Conservation (phyloP, 2,113 vertebrate genomes). For the Haemorhous mexicanus region DNA sequence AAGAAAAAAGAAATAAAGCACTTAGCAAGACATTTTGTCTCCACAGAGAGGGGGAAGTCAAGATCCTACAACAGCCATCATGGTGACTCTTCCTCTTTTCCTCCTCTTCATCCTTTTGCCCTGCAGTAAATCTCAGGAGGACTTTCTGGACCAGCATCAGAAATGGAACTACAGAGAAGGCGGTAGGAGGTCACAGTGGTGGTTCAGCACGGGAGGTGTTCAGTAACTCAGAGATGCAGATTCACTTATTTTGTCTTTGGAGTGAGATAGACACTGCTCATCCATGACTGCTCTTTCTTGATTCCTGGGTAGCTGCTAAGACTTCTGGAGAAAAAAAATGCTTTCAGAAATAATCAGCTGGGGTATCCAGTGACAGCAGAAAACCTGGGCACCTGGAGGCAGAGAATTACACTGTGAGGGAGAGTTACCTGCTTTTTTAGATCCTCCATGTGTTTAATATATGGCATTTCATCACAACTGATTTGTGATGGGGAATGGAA, state of each 20-base stretch:
- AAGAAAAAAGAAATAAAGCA: neutral
- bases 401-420: neutral
- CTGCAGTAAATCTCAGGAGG: slow-evolving; percentile 23
- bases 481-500: neutral
- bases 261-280: neutral
- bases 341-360: neutral
- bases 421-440: neutral
- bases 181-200: slow-evolving; percentile 38
- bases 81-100: slow-evolving; percentile 20
- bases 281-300: neutral
- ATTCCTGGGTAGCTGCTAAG: neutral
- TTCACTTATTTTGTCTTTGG: neutral
- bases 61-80: neutral
- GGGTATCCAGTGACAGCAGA: neutral
- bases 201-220: neutral
- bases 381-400: neutral
- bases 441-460: neutral
- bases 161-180: slow-evolving; percentile 75
- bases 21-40: neutral
- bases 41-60: slow-evolving; percentile 2
- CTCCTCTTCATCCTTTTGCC: slow-evolving; percentile 33
- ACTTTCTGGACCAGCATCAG: slow-evolving; percentile 35
- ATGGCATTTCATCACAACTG: neutral
- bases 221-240: neutral
- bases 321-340: neutral